Base-by-base conservation (phyloP, 2,888 invertebrate genomes). In the Platycheirus albimanus region DNA sequence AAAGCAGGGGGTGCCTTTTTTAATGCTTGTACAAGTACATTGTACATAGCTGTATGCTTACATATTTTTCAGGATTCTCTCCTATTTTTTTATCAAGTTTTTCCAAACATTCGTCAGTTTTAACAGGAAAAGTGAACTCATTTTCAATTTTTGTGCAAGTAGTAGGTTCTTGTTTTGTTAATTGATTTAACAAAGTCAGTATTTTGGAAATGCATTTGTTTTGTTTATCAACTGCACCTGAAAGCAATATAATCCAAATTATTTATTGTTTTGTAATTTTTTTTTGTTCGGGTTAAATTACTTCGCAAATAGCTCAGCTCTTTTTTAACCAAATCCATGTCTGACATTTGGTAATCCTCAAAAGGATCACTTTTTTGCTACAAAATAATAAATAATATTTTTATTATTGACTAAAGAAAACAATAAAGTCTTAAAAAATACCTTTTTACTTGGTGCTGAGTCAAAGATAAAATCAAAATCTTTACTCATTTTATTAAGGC, bases 321-420 rank as follows among this genome's bases (percentile, higher is more conserved):
- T 51, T 51, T 51, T 20, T 30, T 51, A 5, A 51, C 28, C 24
- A 51, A 51, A 5, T 51, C 51, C 15, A 51, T 51, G 10, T 51
- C 51, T 28, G 15, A n/a, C n/a, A n/a, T n/a, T n/a, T n/a, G n/a
- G n/a, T n/a, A n/a, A n/a, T n/a, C n/a, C n/a, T n/a, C n/a, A n/a
- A n/a, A n/a, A n/a, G n/a, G n/a, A n/a, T n/a, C n/a, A n/a, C n/a
- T n/a, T n/a, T n/a, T n/a, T n/a, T n/a, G n/a, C n/a, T n/a, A n/a
- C n/a, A n/a, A n/a, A n/a, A n/a, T n/a, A n/a, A n/a, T n/a, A n/a
- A n/a, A n/a, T n/a, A n/a, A n/a, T n/a, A n/a, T n/a, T n/a, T n/a
- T n/a, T n/a, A n/a, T n/a, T n/a, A n/a, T n/a, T n/a, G n/a, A n/a
- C n/a, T n/a, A n/a, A n/a, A n/a, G n/a, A n/a, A n/a, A n/a, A n/a